Base-by-base conservation (phyloP, 2,888 invertebrate genomes). In the Tiliacea citrago region DNA sequence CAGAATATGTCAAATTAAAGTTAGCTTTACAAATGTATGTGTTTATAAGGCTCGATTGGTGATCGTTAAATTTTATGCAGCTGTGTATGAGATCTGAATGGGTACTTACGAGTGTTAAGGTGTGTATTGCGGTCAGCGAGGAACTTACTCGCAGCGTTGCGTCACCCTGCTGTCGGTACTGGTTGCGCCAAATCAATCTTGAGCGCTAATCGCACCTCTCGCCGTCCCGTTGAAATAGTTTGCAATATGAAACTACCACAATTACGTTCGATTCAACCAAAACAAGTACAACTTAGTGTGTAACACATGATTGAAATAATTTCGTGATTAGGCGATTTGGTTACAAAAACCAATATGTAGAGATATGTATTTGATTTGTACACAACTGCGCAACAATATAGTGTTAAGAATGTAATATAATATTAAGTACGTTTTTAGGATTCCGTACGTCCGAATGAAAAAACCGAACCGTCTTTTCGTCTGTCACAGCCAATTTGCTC, bases 111-210 rank as follows among this genome's bases (percentile, higher is more conserved):
- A 89, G 89, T 89, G 89, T 88, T 85, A 87, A 90, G 90, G 90
- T 90, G 92, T 89, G 91, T 91, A 93, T 93, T 94, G 92, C 93
- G 93, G 93, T 93, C 92, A 93, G 90, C 86, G 87, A 88, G 89
- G 92, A 90, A 90, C 89, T 86, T 84, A 89, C 88, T 90, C 87
- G 87, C 86, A 81, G 81, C 75, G 87, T 93, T 93, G 90, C 92
- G 90, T 91, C 91, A 93, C 87, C 80, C 79, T 75, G 83, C 91
- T 88, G 91, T 90, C 90, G 88, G 91, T 90, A 90, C 90, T 90
- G 88, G 92, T 93, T 94, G 93, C 93, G 92, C 91, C 92, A 93
- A 94, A 95, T 95, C 95, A 94, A 94, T 94, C 94, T 93, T 84
- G 87, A 86, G 81, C 88, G 82, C 91, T 94, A 93, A 94, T 93